These are phyloP conservation scores for Monarcha castaneiventris DNA, from an alignment of 2,113 vertebrate species.

Conservation along the genomic window DNA sequence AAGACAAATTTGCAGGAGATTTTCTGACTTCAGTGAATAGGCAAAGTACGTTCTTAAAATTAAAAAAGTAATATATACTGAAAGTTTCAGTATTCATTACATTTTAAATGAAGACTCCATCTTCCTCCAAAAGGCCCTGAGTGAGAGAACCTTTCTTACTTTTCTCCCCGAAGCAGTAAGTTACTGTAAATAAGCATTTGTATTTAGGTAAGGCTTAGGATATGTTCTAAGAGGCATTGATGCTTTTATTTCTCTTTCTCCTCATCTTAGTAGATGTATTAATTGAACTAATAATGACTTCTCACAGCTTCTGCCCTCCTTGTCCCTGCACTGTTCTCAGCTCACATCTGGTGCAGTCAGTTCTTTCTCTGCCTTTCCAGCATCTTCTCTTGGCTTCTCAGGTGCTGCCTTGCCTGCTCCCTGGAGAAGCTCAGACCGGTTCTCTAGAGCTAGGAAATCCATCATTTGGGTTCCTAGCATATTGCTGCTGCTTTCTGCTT, in stretches of 20 bases:
- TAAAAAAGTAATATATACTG: no score
- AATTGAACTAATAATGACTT: not conserved
- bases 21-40: not conserved
- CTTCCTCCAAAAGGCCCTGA: not conserved
- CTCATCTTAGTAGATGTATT: not conserved
- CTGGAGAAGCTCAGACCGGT: not conserved
- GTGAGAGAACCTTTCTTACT: not conserved
- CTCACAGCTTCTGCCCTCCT: not conserved
- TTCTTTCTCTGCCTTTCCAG: not conserved
- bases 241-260: not conserved
- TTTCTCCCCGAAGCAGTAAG: not conserved
- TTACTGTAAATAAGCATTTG: not conserved
- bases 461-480: not conserved
- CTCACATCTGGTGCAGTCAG: not conserved
- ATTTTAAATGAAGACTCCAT: not conserved
- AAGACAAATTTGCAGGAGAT: not conserved
- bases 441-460: not conserved
- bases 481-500: not conserved
- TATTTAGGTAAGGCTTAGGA: not conserved
- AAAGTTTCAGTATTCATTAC: not conserved
- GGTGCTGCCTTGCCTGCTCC: not conserved
- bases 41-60: not conserved
- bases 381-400: not conserved
- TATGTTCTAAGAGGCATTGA: not conserved
- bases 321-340: not conserved